Evolutionary conservation across 2,797 vertebrate genomes (phyloP).

Genomic region (Scomberomorus guttatus): DNA sequence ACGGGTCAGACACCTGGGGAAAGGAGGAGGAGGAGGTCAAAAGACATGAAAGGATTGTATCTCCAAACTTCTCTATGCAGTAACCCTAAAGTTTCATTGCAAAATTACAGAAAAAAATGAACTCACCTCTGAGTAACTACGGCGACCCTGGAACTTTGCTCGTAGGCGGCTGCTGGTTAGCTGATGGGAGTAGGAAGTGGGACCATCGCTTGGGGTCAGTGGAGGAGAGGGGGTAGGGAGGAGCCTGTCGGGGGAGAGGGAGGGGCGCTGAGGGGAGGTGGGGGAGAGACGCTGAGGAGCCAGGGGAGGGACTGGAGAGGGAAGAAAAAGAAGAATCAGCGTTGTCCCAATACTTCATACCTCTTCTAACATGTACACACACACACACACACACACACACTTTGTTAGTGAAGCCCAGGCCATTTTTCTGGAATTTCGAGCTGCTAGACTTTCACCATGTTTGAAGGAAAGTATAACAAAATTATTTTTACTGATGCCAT

Average conservation of each 20-base stretch:
- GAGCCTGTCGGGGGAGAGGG: slow-evolving; percentile 75
- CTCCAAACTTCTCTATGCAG: not conserved
- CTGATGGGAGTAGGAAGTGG: slow-evolving; percentile 85
- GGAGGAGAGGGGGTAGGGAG: slow-evolving; percentile 76
- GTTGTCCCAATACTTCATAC: no score
- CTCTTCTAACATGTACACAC: no score
- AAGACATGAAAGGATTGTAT: not conserved
- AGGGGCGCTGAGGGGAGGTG: slow-evolving; percentile 69
- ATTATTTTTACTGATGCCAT: not conserved
- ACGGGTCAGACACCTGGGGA: slow-evolving; percentile 83
- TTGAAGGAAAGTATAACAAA: no score
- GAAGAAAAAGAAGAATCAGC: slow-evolving; percentile 9
- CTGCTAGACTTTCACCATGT: no score
- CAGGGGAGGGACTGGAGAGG: slow-evolving; percentile 71
- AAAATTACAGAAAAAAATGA: not conserved
- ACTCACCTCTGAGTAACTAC: slow-evolving; percentile 90
- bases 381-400: no score
- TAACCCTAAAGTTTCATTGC: not conserved
- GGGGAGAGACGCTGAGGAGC: slow-evolving; percentile 82
- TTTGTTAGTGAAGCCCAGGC: no score
- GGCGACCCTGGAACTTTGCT: slow-evolving; percentile 90
- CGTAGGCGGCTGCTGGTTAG: slow-evolving; percentile 88
- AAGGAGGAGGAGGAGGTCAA: not conserved
- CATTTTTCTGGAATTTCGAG: no score
- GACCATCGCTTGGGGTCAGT: slow-evolving; percentile 76